Percentiles rank a stretch among this genome's conserved stretches.
These are phyloP conservation scores for Leucosticte australis DNA, from an alignment of 2,113 vertebrate genomes.

Conservation along the genomic window DNA sequence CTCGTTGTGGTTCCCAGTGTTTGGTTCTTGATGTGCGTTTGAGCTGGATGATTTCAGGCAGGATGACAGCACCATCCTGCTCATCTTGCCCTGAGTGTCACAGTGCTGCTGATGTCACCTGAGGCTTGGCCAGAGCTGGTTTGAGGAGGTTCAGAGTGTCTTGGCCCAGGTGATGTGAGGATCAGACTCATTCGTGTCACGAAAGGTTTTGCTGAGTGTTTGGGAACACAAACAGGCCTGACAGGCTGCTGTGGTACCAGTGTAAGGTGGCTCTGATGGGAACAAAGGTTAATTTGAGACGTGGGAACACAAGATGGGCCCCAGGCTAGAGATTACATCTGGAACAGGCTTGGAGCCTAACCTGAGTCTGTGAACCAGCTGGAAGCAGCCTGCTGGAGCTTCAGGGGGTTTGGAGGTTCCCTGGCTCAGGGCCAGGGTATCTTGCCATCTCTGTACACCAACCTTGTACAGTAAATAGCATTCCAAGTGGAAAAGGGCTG, in stretches of 20 bases:
- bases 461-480: fast-evolving
- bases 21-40: background rate
- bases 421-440: background rate
- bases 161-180: background rate
- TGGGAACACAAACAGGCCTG: background rate
- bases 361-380: background rate
- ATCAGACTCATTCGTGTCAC: background rate
- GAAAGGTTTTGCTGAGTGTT: background rate
- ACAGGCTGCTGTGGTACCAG: background rate
- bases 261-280: background rate
- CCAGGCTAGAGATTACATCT: slow-evolving; percentile 2
- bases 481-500: background rate
- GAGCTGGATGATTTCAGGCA: background rate
- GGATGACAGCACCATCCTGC: background rate
- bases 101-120: background rate
- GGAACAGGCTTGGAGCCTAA: background rate
- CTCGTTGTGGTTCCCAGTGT: fast-evolving
- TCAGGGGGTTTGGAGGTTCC: background rate
- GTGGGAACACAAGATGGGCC: background rate
- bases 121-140: background rate
- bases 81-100: background rate
- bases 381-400: background rate
- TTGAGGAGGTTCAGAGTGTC: background rate
- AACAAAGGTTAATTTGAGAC: slow-evolving; percentile 29
- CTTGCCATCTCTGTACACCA: background rate